These are phyloP conservation scores for Gila orcuttii DNA, from an alignment of 2,113 vertebrate genomes.

Conservation along the genomic window DNA sequence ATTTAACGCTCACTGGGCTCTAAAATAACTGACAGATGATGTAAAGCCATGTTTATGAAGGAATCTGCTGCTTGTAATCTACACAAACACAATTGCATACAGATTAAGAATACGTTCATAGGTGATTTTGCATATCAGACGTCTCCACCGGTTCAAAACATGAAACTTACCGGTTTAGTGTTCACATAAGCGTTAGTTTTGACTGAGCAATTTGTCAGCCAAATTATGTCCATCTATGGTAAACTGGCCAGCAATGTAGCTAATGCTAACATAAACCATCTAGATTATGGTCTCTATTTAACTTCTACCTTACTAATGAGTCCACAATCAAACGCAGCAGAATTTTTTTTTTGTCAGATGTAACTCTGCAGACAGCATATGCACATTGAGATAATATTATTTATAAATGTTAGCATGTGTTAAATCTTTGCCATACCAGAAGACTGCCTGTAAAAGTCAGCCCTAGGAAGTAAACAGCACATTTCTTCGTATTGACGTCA, in stretches of 20 bases:
- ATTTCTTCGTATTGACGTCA: slow-evolving; percentile 16
- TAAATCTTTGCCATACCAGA: slow-evolving; percentile 30
- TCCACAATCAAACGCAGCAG: background rate
- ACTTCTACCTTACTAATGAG: background rate
- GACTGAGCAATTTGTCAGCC: background rate
- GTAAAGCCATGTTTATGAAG: slow-evolving; percentile 1
- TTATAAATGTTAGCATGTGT: background rate
- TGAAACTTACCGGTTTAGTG: background rate
- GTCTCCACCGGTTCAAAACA: background rate
- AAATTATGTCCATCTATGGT: slow-evolving; percentile 15
- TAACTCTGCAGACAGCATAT: background rate
- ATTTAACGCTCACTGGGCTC: background rate
- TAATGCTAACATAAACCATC: slow-evolving; percentile 15
- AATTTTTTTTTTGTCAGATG: background rate
- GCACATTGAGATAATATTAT: background rate
- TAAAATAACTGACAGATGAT: background rate
- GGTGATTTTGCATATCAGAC: background rate
- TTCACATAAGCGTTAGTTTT: background rate
- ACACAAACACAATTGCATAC: background rate
- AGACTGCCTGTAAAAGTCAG: slow-evolving; percentile 7
- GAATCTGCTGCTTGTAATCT: background rate
- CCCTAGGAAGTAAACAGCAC: slow-evolving; percentile 59
- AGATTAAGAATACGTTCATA: background rate
- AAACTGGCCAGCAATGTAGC: background rate
- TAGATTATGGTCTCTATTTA: background rate